Evolutionary conservation across 2,888 invertebrate species (phyloP), one percentile per base, ranked within the genome.

Genomic region (Tinea semifulvella): DNA sequence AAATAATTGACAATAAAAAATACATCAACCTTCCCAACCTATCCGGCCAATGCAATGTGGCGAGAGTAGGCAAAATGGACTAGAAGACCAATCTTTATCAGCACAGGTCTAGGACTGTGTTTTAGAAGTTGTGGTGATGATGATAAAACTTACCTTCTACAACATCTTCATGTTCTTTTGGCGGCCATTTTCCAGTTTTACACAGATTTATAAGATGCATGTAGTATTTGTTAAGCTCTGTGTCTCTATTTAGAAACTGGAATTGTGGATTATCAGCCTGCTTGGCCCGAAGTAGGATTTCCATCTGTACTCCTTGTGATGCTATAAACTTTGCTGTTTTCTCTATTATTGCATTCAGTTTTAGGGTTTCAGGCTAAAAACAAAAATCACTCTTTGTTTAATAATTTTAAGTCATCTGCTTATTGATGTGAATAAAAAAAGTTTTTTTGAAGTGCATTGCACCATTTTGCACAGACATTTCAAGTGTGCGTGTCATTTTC

Each of bases 201-300:
- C 74, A 65, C 0, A 80, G 56, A 0, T 53, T 62, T 2, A 64
- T 73, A 2, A 94, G 72, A 51, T 91, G 90, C 49, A 89, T 89
- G 70, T 98, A 99, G 72, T 96, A 99, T 0, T 90, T 87, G 72
- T 98, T 89, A 28, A 98, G 80, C 0, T 80, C 71, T 47, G 94
- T 88, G 51, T 92, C 94, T 61, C 92, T 92, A 47, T 93, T 91
- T 47, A 99, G 82, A 75, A 99, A 99, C 52, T 90, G 86, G 75
- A 99, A 99, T 75, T 96, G 94, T 0, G 90, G 85, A 77, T 98
- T 98, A 61, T 91, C 89, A 0, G 92, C 85, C 70, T 99, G 99
- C 73, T 98, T 99, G 2, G 98, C 94, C 73, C 98, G 98, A 53
- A 99, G 90, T 8, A 99, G 84, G 53, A 99, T 97, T 80, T 99